Conservation (phyloP, 2,888 invertebrate species). For the Eumerus sabulonum region DNA sequence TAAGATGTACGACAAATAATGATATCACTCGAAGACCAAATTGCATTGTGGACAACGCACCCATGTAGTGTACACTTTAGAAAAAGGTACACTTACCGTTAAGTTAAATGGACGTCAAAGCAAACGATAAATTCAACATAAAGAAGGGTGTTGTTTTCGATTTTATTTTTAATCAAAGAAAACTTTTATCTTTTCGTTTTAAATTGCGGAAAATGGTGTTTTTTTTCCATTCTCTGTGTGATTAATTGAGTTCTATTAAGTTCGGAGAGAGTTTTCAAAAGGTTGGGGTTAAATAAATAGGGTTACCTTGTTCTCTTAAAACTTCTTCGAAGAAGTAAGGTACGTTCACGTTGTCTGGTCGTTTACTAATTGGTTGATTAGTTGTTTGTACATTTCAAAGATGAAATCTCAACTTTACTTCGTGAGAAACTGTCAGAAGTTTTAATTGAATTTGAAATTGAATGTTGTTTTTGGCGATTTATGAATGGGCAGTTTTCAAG, state of each 20-base stretch:
- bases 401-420: conserved; percentile 27
- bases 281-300: not conserved
- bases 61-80: no score
- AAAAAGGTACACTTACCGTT: no score
- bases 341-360: conserved; percentile 5
- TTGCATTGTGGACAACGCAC: no score
- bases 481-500: no score
- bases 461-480: no score
- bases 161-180: not conserved
- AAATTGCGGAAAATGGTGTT: no score
- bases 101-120: no score
- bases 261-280: conserved; percentile 5
- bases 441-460: conserved; percentile 38
- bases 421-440: not conserved
- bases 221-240: conserved; percentile 13
- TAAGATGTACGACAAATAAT: no score
- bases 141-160: not conserved
- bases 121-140: not conserved
- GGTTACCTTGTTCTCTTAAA: conserved; percentile 13
- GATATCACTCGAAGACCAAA: no score
- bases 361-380: conserved; percentile 35
- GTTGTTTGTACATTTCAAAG: conserved; percentile 16
- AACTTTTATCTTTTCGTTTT: not conserved
- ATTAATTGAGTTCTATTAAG: conserved; percentile 31
- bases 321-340: not conserved